phyloP scores from a whole-genome alignment of 2,888 invertebrate genomes.

The Chouioia cunea region DNA sequence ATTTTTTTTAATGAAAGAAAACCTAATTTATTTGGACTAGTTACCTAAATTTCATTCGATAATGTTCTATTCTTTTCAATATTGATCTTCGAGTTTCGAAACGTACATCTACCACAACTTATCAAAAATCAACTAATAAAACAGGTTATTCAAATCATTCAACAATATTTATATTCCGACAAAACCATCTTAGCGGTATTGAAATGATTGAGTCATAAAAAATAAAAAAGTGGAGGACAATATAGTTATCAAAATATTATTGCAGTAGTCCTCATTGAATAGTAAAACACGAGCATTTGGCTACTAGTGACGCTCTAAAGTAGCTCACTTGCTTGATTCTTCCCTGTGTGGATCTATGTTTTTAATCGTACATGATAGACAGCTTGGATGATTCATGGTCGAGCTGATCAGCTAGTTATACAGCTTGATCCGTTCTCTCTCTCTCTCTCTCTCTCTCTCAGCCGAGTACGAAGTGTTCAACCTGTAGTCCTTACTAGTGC shows the following conservation, averaged over 20 bases:
- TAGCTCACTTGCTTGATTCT: conserved; percentile 9
- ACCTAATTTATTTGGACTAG: not conserved
- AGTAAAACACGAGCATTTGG: conserved; percentile 7
- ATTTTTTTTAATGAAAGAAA: not conserved
- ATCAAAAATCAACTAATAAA: no score
- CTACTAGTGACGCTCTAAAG: not conserved
- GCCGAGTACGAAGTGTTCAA: no score
- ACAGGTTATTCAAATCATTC: no score
- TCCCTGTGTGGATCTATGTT: not conserved
- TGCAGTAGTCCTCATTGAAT: conserved; percentile 11
- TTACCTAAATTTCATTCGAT: not conserved
- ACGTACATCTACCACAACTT: no score
- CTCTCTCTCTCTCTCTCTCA: no score
- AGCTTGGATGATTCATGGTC: conserved; percentile 16
- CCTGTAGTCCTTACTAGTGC: no score
- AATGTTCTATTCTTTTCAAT: no score
- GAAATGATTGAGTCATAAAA: conserved; percentile 8
- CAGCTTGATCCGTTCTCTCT: conserved; percentile 29
- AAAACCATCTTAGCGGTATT: no score
- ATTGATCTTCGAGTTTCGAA: no score
- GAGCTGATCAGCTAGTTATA: conserved; percentile 21
- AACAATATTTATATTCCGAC: no score
- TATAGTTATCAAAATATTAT: conserved; percentile 23
- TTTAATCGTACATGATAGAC: conserved; percentile 29
- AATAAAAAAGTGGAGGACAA: not conserved